These are phyloP conservation scores for Condylura cristata DNA, from an alignment of 2,113 vertebrate species.

Conservation along the genomic window DNA sequence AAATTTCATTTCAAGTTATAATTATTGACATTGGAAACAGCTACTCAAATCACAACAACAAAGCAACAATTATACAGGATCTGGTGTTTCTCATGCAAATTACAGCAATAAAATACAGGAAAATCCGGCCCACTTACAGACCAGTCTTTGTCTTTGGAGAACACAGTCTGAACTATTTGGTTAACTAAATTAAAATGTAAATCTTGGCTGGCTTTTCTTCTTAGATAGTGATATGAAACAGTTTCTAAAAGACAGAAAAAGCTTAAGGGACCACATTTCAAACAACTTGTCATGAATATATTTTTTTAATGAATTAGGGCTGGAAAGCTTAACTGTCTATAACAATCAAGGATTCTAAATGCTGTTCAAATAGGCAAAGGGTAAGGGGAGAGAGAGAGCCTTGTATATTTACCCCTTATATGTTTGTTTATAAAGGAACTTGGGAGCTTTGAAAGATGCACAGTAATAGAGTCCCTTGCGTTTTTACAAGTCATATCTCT, in stretches of 20 bases:
- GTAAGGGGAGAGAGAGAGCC: neutral
- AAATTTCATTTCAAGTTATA: conserved; percentile 82
- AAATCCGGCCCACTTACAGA: conserved; percentile 77
- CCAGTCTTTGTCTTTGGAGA: conserved; percentile 75
- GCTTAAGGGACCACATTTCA: conserved; percentile 73
- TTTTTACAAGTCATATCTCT: conserved; percentile 67
- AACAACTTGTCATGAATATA: conserved; percentile 76
- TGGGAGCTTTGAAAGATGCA: conserved; percentile 53
- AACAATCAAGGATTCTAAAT: conserved; percentile 74
- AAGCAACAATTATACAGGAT: conserved; percentile 80
- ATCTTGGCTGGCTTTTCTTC: conserved; percentile 80
- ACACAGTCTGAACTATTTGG: conserved; percentile 74
- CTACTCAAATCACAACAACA: conserved; percentile 81
- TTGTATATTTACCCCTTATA: conserved; percentile 44
- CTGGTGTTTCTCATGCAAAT: conserved; percentile 83
- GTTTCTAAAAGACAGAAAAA: conserved; percentile 72
- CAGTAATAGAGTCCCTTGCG: conserved; percentile 62
- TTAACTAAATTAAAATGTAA: conserved; percentile 80
- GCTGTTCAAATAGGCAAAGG: conserved; percentile 47
- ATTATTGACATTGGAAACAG: conserved; percentile 84
- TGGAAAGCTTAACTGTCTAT: conserved; percentile 73
- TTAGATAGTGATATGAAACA: conserved; percentile 79
- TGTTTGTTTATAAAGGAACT: conserved; percentile 74
- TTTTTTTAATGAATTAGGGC: conserved; percentile 77
- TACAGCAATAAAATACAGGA: conserved; percentile 78